Evolutionary conservation across 2,113 vertebrate species (phyloP), one percentile per base, ranked within the genome.

Genomic region (Telmatochromis sp.): DNA sequence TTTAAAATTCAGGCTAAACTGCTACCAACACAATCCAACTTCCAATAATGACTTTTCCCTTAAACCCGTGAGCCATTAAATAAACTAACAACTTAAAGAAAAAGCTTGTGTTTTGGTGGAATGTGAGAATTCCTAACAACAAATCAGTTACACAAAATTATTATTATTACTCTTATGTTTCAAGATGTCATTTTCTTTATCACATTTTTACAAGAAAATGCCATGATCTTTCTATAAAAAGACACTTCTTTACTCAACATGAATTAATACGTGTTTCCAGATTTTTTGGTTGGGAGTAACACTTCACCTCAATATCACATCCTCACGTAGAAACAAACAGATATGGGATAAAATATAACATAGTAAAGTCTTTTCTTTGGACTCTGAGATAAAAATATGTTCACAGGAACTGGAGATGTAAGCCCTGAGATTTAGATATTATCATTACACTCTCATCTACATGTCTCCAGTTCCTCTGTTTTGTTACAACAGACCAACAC

Each of bases 201-300:
- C 6, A 13, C 17, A 8, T 51, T 51, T 49, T 78, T 51, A n/a
- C 9, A 19, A 78, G 9, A 31, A 49, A 78, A 28, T n/a, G 6
- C 6, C 9, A 28, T 19, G 23, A 49, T 47, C 70, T 28, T 31
- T 47, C 42, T 31, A 1, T 31, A 49, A 8, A 49, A 31, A 78
- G 4, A 31, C 26, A 31, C 45, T 49, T 49, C 45, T 78, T 78
- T 78, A 78, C 17, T 78, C 15, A 15, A 78, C 6, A 19, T 49
- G 40, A 49, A 12, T 28, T 75, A 75, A 47, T 28, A 28, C 1
- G 0, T 0, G 6, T 75, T 75, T 75, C 4, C 23, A 28, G 23
- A 47, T 75, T 47, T 75, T 75, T 17, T 31, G 42, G 4, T 37
- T 65, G 33, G 19, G 33, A 68, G 11, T 68, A 68, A 13, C 63